phyloP scores from a whole-genome alignment of 2,113 vertebrate species.

The Columba livia region DNA sequence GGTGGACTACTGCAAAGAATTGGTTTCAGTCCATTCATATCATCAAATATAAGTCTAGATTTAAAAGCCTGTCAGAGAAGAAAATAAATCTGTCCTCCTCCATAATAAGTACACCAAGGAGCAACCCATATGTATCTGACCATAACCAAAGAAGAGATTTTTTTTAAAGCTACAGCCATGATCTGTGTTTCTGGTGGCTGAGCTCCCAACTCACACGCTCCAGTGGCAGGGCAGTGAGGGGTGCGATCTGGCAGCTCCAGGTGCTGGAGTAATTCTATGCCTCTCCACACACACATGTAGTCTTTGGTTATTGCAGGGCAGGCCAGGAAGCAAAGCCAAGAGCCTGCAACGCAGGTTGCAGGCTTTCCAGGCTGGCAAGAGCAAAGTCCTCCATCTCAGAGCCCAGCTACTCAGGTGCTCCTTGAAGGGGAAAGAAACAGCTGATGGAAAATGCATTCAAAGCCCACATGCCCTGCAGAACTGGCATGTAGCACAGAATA shows the following conservation, averaged over 20 bases:
- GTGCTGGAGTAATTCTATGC: neutral
- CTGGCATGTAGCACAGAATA: neutral
- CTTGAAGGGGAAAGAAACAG: neutral
- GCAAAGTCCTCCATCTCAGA: neutral
- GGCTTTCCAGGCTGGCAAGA: neutral
- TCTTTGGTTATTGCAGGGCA: neutral
- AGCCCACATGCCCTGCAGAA: neutral
- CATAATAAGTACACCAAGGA: neutral
- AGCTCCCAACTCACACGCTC: fast-evolving
- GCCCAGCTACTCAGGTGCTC: neutral
- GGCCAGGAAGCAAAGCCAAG: neutral
- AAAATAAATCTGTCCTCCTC: neutral
- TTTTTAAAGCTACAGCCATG: neutral
- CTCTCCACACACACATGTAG: neutral
- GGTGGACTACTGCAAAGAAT: neutral
- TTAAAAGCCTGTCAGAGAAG: neutral
- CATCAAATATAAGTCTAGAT: neutral
- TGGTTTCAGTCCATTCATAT: neutral
- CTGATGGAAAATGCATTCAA: neutral
- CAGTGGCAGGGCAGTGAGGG: fast-evolving
- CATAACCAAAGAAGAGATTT: neutral
- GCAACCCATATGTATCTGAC: neutral
- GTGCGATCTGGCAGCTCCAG: neutral
- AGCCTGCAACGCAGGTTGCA: neutral
- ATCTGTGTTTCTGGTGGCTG: neutral